Base-by-base conservation (phyloP, 2,888 invertebrate species). In the Trichogramma dendrolimi region DNA sequence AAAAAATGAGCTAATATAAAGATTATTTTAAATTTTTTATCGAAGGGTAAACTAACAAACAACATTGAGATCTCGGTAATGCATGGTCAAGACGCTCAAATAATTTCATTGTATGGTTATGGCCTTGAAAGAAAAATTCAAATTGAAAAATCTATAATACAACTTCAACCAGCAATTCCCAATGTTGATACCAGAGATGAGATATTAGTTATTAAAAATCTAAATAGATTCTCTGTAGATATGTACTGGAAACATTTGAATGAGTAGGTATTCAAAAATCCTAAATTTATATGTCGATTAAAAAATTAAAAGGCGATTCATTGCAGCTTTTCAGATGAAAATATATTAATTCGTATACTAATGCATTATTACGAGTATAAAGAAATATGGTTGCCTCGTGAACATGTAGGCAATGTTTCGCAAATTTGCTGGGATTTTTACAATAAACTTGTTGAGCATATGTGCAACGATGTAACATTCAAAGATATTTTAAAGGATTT, bases 171-270 rank as follows among this genome's bases (percentile, higher is more conserved):
- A 8, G 7, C 56, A 5, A 14, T 65, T 14, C 62, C 65, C 0
- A 54, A 58, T 38, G 10, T 46, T 2, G 14, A 27, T 38, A 4
- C 83, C 4, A 82, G 82, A n/a, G 84, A 85, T 55, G 80, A 83
- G 64, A 82, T 80, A 65, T 83, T 90, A 63, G 81, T 82, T 4
- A 74, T 90, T 5, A 83, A 83, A 61, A 90, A 90, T 74, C 83
- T 83, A 0, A 86, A 86, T 64, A 75, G 81, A 4, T 86, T 86
- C 75, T 86, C 89, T 0, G 81, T 90, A 27, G 89, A 90, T 76
- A 80, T 88, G 54, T 87, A 86, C 72, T 85, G 88, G 75, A 80
- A 86, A 14, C 88, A 90, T 74, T 84, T 84, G 71, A 88, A 90
- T 73, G 73, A 78, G 87, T 87, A 80, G 81, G 81, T 76, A 42